Evolutionary conservation across 23 tunicate species (phyloP), one percentile per base, ranked within the genome.

Genomic region (Trididemnum clinides): DNA sequence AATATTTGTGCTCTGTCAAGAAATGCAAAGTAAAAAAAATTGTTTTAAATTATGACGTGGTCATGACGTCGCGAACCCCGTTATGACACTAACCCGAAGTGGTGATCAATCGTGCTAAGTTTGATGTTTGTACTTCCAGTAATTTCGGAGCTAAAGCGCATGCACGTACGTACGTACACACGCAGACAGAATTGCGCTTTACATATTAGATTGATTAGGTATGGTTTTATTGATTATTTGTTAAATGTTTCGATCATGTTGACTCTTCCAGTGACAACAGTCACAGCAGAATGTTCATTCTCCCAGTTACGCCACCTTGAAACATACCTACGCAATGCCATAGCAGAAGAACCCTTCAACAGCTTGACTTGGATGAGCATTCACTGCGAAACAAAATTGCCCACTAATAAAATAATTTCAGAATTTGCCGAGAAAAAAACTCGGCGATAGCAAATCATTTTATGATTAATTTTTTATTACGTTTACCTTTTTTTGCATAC

Each of bases 251-350:
- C 65, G 86, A 82, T 64, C 3, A 28, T 82, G 34, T 23, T 5
- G 78, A 65, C 77, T 1, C 50, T 80, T 1, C 84, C 84, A 1
- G 72, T 80, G 2, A 80, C 71, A 28, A 80, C 84, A 34, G 84
- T 72, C 0, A 1, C 84, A 1, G 72, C 71, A n/a, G 77, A 64
- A 18, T 29, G 86, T 6, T 36, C 38, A 0, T 82, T 82, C 27
- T 82, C 86, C 33, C 54, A 35, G 20, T 32, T 82, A 33, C 62
- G 78, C 1, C 62, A 23, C 2, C 77, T 82, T 30, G 66, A 82
- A 33, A 82, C 78, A 1, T 82, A 82, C 23, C 2, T 65, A 6
- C 33, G 86, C 1, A 82, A 66, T 21, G 22, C 86, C 15, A 15
- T 23, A 0, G 36, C 1, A 20, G 59, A 64, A 21, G 86, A 82